Evolutionary conservation across 2,113 vertebrate species (phyloP).

Genomic region (Vulpes ferrilata): DNA sequence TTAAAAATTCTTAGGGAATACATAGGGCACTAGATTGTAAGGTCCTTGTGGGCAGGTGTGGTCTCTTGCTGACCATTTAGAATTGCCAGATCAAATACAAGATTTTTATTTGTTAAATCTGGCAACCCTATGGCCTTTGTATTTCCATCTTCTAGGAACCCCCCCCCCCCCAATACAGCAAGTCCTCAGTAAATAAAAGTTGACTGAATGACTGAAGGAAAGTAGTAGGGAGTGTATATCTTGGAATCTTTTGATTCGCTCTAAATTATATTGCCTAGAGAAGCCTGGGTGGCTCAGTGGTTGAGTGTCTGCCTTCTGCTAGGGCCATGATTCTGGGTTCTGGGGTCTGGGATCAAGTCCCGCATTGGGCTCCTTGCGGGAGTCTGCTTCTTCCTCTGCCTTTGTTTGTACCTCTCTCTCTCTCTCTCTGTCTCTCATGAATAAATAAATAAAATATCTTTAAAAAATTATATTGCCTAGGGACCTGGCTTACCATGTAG

Average conservation of each 20-base stretch:
- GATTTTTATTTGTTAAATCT: constrained; percentile 34
- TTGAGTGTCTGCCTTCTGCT: too few relatives aligned
- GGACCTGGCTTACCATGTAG: neutral
- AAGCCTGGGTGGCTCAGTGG: neutral
- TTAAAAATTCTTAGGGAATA: constrained; percentile 7
- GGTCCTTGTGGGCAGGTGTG: neutral
- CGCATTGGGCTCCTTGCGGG: too few relatives aligned
- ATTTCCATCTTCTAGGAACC: neutral
- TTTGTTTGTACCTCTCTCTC: too few relatives aligned
- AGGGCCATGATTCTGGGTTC: too few relatives aligned
- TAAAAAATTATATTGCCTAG: neutral
- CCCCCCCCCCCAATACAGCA: neutral
- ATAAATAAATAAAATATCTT: too few relatives aligned
- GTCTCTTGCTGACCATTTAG: constrained; percentile 27
- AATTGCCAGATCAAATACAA: neutral
- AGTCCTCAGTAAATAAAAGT: neutral
- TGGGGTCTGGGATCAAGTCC: too few relatives aligned
- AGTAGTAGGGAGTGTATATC: neutral
- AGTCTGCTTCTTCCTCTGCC: too few relatives aligned
- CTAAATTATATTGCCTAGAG: neutral
- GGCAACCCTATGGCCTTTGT: neutral
- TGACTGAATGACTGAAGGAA: constrained; percentile 20
- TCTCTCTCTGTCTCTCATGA: too few relatives aligned
- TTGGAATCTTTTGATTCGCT: neutral
- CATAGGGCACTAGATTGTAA: neutral